Conservation (phyloP, 2,113 vertebrate species). For the Poicephalus meyeri region DNA sequence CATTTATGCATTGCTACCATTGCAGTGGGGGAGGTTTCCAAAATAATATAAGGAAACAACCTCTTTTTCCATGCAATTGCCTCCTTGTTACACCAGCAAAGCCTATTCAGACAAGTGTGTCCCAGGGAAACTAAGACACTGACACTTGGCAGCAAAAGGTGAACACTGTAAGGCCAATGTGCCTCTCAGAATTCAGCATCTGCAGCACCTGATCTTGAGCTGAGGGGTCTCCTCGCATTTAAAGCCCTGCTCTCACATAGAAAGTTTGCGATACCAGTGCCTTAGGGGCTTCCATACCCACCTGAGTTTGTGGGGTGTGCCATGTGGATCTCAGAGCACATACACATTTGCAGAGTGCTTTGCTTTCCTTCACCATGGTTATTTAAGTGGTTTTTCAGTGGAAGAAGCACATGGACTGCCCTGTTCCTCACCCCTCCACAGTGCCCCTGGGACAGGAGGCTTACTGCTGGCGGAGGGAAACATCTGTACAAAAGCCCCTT, state of each 20-base stretch:
- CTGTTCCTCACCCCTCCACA: background rate
- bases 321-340: background rate
- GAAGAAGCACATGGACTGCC: background rate
- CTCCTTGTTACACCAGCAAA: background rate
- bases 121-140: background rate
- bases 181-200: background rate
- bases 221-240: background rate
- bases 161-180: background rate
- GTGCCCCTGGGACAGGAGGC: background rate
- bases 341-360: background rate
- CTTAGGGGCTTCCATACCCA: accelerated
- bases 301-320: accelerated
- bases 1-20: background rate
- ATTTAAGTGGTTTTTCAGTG: background rate
- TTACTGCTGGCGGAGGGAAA: background rate
- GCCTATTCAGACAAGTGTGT: background rate
- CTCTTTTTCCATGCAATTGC: background rate
- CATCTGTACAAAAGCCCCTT: background rate
- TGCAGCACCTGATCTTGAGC: background rate
- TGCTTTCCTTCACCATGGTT: background rate
- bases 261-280: background rate
- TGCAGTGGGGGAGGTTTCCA: background rate
- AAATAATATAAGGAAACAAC: background rate
- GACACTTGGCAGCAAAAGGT: background rate
- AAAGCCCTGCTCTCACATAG: background rate